Base-by-base conservation (phyloP, 2,797 vertebrate species). In the Podargus strigoides region DNA sequence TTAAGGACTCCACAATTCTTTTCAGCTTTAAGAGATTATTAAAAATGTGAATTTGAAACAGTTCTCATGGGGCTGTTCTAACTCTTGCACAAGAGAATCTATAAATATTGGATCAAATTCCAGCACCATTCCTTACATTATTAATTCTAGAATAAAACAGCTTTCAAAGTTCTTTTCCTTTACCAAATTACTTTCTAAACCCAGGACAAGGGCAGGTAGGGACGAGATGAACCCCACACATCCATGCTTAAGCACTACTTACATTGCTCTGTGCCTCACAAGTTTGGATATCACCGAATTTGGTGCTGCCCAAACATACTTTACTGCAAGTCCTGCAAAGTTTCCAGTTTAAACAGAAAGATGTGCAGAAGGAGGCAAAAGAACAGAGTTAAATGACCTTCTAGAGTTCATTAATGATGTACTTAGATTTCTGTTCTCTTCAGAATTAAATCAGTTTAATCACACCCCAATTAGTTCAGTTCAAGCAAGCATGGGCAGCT, bases 391-490 rank as follows among this genome's bases (percentile, higher is more conserved):
- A 83, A 89, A 72, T 68, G 78, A 85, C 87, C 85, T 89, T 77
- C 49, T 20, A n/a, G 80, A 88, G 62, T 74, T 87, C 87, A 79
- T 60, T 87, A 83, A 60, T 18, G 34, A 74, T 16, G 55, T 36
- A 49, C 49, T 82, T 37, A 10, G 44, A 47, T 46, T 90, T 90
- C 82, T 91, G 42, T 23, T 64, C 90, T 62, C 77, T 46, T 80
- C 50, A 50, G 72, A 83, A 89, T 49, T 39, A 95, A 93, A 95
- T 92, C 86, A 90, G 64, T 69, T 94, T 87, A 94, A 96, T 85
- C 75, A 80, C 67, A 85, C 26, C 39, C 78, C 87, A 85, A 52
- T 93, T 89, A 89, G 72, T 52, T 62, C 81, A 68, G 63, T 73
- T 89, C 47, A 76, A 87, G 79, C 36, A 76, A 85, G 84, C 58